Conservation (phyloP, 1,140 invertebrate genomes). For the Diachasmimorpha longicaudata region DNA sequence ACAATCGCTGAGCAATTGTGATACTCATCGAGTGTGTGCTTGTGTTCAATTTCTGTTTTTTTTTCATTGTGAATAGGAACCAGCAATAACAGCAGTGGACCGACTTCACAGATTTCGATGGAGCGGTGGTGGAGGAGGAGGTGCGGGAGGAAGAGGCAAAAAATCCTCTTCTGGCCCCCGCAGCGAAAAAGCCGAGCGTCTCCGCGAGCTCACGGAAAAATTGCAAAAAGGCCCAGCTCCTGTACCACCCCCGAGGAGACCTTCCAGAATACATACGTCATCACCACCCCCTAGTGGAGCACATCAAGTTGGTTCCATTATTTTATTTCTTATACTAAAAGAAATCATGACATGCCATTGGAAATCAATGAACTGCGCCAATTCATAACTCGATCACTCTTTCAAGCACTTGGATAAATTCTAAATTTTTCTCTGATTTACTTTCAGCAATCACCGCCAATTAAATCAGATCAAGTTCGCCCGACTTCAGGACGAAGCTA, state of each 20-base stretch:
- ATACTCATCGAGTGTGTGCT: neutral
- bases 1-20: neutral
- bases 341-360: too few species aligned
- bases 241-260: slow-evolving; percentile 51
- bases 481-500: slow-evolving; percentile 38
- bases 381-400: too few species aligned
- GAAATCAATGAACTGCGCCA: too few species aligned
- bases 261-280: slow-evolving; percentile 56
- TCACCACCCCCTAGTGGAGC: slow-evolving; percentile 41
- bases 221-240: slow-evolving; percentile 64
- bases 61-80: slow-evolving; percentile 42
- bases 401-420: too few species aligned
- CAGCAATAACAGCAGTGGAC: slow-evolving; percentile 69
- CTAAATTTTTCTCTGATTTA: too few species aligned
- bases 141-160: slow-evolving; percentile 52
- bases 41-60: neutral
- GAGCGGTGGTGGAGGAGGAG: slow-evolving; percentile 67
- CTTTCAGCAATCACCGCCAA: neutral
- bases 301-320: neutral
- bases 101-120: slow-evolving; percentile 78
- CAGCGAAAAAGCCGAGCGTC: slow-evolving; percentile 72
- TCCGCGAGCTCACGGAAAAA: slow-evolving; percentile 78
- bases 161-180: slow-evolving; percentile 60
- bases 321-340: neutral
- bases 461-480: neutral